phyloP scores from a whole-genome alignment of 2,888 invertebrate species.

The Chaetogeoica ovagalla region DNA sequence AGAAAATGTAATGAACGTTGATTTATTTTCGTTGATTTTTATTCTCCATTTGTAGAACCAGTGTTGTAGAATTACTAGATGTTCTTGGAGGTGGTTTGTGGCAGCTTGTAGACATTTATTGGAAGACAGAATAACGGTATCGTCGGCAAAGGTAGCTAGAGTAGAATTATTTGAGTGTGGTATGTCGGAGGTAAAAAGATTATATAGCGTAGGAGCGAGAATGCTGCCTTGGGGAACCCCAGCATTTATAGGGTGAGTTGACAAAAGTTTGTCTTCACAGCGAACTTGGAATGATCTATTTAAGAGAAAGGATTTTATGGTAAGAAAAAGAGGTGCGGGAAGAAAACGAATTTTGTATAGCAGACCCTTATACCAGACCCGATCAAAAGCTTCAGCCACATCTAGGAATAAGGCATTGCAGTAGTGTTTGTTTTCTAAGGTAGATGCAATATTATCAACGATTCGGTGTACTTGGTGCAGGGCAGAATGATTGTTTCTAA shows the following conservation, averaged over 20 bases:
- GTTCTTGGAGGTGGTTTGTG: too few species aligned
- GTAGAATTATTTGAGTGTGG: neutral
- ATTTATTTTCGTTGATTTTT: too few species aligned
- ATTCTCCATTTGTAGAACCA: too few species aligned
- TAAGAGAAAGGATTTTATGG: neutral
- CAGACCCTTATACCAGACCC: neutral
- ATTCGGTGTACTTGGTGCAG: constrained; percentile 4
- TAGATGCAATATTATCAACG: neutral
- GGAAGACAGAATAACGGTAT: neutral
- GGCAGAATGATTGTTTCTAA: neutral
- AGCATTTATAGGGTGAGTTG: neutral
- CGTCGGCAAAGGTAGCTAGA: neutral
- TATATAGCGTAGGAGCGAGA: neutral
- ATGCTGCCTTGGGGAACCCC: neutral
- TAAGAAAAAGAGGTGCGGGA: neutral
- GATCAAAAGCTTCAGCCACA: neutral
- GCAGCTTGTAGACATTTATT: neutral
- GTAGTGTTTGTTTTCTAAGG: constrained; percentile 2
- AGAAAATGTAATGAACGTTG: too few species aligned
- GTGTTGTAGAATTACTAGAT: too few species aligned
- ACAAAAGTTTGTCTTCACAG: neutral
- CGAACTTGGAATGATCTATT: neutral
- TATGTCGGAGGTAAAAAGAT: neutral
- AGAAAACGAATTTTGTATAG: constrained; percentile 19
- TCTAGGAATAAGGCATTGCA: neutral